Evolutionary conservation across 53 echinoderm and acorn worm species (phyloP).

Genomic region (Holothuria scabra): DNA sequence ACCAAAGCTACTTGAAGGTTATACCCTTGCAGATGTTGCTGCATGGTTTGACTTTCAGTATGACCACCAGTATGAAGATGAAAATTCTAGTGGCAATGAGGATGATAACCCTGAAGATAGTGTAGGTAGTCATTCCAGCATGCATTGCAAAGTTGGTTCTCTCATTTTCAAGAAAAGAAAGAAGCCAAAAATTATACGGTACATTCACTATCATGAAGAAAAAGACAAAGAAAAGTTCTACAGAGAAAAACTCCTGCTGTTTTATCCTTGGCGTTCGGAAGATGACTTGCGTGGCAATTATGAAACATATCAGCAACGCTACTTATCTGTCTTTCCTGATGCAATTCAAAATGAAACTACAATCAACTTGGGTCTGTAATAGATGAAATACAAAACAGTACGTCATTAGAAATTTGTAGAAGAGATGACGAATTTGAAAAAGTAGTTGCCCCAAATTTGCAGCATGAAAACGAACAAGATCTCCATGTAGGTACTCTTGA

Average conservation of each 20-base stretch:
- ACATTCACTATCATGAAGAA: conserved; percentile 24
- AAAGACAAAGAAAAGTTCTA: not conserved
- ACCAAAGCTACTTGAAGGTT: conserved; percentile 17
- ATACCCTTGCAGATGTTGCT: conserved; percentile 28
- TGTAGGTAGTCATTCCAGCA: not conserved
- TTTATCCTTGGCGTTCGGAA: conserved; percentile 15
- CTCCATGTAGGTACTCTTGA: too few relatives aligned
- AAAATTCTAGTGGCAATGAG: not conserved
- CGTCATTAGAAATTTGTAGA: too few relatives aligned
- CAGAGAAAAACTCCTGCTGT: conserved; percentile 6
- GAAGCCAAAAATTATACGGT: conserved; percentile 40
- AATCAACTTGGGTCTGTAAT: too few relatives aligned
- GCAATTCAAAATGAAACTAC: too few relatives aligned
- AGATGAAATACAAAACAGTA: too few relatives aligned
- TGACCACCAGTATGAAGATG: not conserved
- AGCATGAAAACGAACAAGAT: too few relatives aligned
- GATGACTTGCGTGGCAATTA: not conserved
- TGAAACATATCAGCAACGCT: not conserved
- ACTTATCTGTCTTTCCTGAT: not conserved
- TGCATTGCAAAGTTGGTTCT: not conserved
- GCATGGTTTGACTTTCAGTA: conserved; percentile 6
- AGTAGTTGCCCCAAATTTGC: too few relatives aligned
- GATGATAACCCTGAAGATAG: conserved; percentile 20
- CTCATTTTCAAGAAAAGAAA: not conserved
- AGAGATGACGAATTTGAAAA: too few relatives aligned